A percentile compares a stretch with the other conserved stretches of the same genome.
Conservation (phyloP, 2,888 invertebrate genomes). For the Melanotus villosus region DNA sequence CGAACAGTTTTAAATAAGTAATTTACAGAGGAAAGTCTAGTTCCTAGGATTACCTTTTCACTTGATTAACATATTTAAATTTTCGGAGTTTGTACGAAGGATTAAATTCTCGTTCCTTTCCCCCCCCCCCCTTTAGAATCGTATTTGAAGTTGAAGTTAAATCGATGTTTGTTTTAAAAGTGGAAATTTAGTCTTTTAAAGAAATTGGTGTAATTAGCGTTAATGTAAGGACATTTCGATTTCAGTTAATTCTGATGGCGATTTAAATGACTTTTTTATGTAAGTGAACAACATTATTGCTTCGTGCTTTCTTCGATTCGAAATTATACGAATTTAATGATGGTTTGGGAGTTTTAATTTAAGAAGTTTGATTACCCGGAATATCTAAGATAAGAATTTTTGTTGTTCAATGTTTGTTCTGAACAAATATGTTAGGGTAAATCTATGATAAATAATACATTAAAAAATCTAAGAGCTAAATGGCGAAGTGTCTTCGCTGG, state of each 20-base stretch:
- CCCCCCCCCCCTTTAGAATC: no score
- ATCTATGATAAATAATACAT: no score
- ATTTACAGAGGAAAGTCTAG: slow-evolving; percentile 22
- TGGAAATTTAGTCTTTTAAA: neutral
- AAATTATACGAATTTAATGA: neutral
- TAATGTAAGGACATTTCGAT: slow-evolving; percentile 9
- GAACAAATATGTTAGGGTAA: no score
- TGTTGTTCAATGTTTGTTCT: no score
- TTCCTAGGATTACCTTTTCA: slow-evolving; percentile 17
- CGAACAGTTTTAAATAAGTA: slow-evolving; percentile 30
- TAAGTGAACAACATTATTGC: neutral
- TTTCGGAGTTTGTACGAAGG: slow-evolving; percentile 20
- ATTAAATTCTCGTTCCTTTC: neutral
- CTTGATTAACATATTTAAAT: slow-evolving; percentile 27
- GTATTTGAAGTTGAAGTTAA: neutral
- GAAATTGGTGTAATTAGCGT: slow-evolving; percentile 8
- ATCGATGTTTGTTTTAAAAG: slow-evolving; percentile 9
- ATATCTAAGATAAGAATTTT: no score
- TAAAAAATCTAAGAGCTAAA: no score
- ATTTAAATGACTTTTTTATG: neutral
- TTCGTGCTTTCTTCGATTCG: neutral
- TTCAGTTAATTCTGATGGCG: neutral
- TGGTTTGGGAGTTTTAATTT: neutral
- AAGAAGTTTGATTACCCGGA: no score
- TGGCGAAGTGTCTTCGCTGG: no score